A percentile compares a stretch with the other conserved stretches of the same genome.
Evolutionary conservation across 2,888 invertebrate genomes (phyloP).

Genomic region (Frankliniella intonsa): DNA sequence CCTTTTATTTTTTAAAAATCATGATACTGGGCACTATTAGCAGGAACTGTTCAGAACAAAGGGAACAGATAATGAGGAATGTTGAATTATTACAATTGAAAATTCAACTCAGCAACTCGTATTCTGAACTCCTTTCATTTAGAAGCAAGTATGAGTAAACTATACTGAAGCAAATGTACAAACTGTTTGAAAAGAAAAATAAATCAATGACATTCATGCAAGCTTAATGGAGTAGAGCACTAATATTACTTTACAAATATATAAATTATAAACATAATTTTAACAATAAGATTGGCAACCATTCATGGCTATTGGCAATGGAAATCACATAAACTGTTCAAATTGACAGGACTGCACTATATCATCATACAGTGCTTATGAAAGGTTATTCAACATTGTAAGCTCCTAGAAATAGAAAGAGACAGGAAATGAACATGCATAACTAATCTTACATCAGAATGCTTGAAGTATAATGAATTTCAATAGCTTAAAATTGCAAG

Average conservation of each 20-base stretch:
- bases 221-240: neutral
- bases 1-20: too few species aligned
- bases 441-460: too few species aligned
- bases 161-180: too few species aligned
- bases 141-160: neutral
- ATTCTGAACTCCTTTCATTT: too few species aligned
- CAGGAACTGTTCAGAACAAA: too few species aligned
- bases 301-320: conserved; percentile 20
- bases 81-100: too few species aligned
- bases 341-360: neutral
- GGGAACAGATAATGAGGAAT: too few species aligned
- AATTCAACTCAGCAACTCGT: too few species aligned
- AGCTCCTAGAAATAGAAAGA: neutral
- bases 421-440: neutral
- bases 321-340: neutral
- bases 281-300: neutral
- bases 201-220: neutral
- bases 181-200: neutral
- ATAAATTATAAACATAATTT: neutral
- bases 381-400: too few species aligned
- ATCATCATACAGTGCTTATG: neutral
- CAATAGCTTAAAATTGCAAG: too few species aligned
- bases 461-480: too few species aligned
- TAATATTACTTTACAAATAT: neutral
- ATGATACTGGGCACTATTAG: too few species aligned